Percentiles rank a stretch among this genome's conserved stretches.
These are phyloP conservation scores for Notothenia coriiceps DNA, from an alignment of 2,113 vertebrate genomes.

Conservation along the genomic window DNA sequence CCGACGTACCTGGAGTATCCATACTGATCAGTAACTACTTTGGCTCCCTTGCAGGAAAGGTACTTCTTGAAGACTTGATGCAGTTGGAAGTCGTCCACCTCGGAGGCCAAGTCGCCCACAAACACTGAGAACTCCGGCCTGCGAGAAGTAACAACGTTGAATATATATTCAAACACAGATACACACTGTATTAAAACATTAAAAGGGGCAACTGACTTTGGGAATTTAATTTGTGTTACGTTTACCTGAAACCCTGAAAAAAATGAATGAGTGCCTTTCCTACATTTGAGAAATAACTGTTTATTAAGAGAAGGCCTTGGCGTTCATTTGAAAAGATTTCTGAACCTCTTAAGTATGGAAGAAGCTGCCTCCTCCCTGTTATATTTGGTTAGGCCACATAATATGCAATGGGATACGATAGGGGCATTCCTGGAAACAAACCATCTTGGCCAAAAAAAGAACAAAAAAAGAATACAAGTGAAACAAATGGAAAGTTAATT, in stretches of 20 bases:
- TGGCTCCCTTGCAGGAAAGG: conserved; percentile 91
- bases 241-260: background rate
- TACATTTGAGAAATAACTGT: background rate
- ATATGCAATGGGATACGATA: too few relatives aligned
- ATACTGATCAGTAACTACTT: conserved; percentile 92
- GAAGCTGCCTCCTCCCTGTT: too few relatives aligned
- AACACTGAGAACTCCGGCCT: conserved; percentile 93
- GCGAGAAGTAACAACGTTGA: background rate
- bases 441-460: too few relatives aligned
- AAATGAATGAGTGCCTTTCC: background rate
- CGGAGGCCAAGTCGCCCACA: conserved; percentile 92
- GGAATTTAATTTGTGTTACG: background rate
- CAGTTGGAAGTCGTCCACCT: conserved; percentile 92
- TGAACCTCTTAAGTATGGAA: too few relatives aligned
- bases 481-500: too few relatives aligned
- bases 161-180: background rate
- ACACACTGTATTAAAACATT: background rate
- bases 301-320: too few relatives aligned
- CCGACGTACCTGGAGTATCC: conserved; percentile 90
- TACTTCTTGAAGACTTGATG: conserved; percentile 94
- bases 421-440: too few relatives aligned
- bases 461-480: too few relatives aligned
- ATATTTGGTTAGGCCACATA: too few relatives aligned
- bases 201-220: background rate
- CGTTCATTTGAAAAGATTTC: too few relatives aligned